phyloP scores from a whole-genome alignment of 2,113 vertebrate species.

The Carassius carassius region DNA sequence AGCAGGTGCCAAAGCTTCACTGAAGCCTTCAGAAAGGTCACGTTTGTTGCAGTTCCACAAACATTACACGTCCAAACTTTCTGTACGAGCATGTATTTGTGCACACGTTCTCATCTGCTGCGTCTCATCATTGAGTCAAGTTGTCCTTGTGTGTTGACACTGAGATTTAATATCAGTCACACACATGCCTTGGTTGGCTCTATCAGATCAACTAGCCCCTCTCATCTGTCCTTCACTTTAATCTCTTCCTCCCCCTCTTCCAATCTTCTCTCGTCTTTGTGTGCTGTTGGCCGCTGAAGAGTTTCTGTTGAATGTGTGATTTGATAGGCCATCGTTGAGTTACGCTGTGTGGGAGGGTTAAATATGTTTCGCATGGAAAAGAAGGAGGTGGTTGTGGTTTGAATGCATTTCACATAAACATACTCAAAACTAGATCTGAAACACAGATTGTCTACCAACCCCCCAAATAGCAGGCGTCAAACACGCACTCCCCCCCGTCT shows the following conservation, averaged over 20 bases:
- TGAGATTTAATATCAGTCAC: slow-evolving; percentile 92
- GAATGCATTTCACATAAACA: not conserved
- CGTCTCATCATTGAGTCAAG: slow-evolving; percentile 64
- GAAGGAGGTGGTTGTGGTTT: not conserved
- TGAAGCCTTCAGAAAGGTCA: slow-evolving; percentile 63
- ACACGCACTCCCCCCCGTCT: slow-evolving; percentile 20
- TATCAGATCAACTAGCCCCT: slow-evolving; percentile 80
- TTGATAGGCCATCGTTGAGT: not conserved
- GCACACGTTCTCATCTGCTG: slow-evolving; percentile 42
- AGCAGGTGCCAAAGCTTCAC: slow-evolving; percentile 84
- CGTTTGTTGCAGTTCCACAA: too few species aligned
- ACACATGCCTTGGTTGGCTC: slow-evolving; percentile 82
- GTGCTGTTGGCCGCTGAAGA: slow-evolving; percentile 4
- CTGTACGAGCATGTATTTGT: slow-evolving; percentile 15
- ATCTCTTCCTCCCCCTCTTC: slow-evolving; percentile 64
- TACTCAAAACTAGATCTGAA: slow-evolving; percentile 19
- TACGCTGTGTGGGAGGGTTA: not conserved
- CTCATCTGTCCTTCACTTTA: slow-evolving; percentile 57
- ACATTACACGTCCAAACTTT: not conserved
- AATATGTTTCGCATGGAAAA: not conserved
- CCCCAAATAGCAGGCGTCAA: slow-evolving; percentile 4
- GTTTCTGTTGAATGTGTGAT: slow-evolving; percentile 24
- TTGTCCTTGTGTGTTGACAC: slow-evolving; percentile 85
- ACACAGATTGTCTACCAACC: slow-evolving; percentile 35
- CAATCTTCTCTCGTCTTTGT: slow-evolving; percentile 42